A percentile compares a stretch with the other conserved stretches of the same genome.
Conservation (phyloP, 92 coral and sea anemone genomes). For the Epizoanthus ramosus region DNA sequence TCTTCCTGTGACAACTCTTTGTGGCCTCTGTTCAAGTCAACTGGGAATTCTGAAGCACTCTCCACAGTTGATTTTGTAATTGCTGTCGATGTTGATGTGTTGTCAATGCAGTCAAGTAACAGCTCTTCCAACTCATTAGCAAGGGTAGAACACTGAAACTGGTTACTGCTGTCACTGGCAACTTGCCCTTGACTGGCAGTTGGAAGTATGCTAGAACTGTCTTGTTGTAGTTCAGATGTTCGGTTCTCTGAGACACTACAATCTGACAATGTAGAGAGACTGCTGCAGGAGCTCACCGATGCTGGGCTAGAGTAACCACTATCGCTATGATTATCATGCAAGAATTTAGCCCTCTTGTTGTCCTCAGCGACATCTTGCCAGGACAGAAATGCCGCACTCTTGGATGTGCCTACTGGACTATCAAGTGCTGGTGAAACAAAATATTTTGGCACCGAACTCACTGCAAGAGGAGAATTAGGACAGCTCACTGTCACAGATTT, state of each 20-base stretch:
- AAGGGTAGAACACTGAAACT: conserved; percentile 27
- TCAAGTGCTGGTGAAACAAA: neutral
- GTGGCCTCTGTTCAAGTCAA: neutral
- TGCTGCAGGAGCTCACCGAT: conserved; percentile 86
- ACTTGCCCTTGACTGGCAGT: neutral
- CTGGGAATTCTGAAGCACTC: neutral
- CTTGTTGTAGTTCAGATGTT: neutral
- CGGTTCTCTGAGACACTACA: conserved; percentile 5
- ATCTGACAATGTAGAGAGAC: conserved; percentile 35
- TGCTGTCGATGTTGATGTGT: neutral
- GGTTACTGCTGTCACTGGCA: neutral
- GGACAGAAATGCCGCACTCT: conserved; percentile 42
- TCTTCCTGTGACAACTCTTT: conserved; percentile 4
- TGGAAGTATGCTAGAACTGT: neutral
- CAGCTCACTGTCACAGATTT: conserved; percentile 19
- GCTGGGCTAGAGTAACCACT: conserved; percentile 97
- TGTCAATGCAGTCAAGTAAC: conserved; percentile 59
- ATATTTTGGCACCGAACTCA: neutral
- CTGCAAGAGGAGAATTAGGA: conserved; percentile 46
- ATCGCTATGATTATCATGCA: conserved; percentile 71
- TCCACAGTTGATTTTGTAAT: neutral
- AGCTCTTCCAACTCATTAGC: conserved; percentile 68
- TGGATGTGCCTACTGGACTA: neutral
- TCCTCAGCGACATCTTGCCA: conserved; percentile 66
- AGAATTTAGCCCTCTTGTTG: conserved; percentile 16